Conservation (phyloP, 2,797 vertebrate genomes). For the Acipenser ruthenus region DNA sequence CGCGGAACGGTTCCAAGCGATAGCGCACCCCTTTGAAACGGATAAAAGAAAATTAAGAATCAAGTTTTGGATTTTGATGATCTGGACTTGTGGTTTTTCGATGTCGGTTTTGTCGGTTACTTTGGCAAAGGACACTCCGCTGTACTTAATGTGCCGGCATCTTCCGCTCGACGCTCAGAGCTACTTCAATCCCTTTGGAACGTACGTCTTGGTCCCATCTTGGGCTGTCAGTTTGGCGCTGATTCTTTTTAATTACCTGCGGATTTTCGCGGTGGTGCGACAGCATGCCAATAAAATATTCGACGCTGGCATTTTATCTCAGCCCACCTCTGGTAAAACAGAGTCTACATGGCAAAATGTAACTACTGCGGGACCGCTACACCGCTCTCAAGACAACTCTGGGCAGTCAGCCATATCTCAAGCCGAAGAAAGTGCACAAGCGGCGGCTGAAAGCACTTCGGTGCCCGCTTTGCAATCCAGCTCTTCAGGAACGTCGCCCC, state of each 20-base stretch:
- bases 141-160: conserved; percentile 37
- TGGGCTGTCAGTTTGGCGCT: conserved; percentile 38
- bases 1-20: conserved; percentile 46
- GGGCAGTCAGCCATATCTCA: too few relatives aligned
- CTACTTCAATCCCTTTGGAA: conserved; percentile 35
- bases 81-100: conserved; percentile 36
- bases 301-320: conserved; percentile 34
- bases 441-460: too few relatives aligned
- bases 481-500: not conserved
- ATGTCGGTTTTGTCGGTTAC: conserved; percentile 34
- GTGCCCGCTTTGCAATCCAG: too few relatives aligned
- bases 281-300: conserved; percentile 44
- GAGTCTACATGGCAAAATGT: conserved; percentile 21
- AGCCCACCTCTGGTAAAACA: conserved; percentile 23
- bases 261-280: conserved; percentile 44
- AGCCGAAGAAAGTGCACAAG: too few relatives aligned
- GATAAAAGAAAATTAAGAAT: conserved; percentile 31
- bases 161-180: not conserved
- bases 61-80: conserved; percentile 38
- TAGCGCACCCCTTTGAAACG: conserved; percentile 42
- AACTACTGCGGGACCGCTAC: not conserved
- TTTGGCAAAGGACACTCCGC: conserved; percentile 27
- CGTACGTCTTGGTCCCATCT: conserved; percentile 44
- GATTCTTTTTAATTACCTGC: conserved; percentile 45
- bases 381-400: too few relatives aligned